Base-by-base conservation (phyloP, 2,797 vertebrate species). In the Setipinna tenuifilis region DNA sequence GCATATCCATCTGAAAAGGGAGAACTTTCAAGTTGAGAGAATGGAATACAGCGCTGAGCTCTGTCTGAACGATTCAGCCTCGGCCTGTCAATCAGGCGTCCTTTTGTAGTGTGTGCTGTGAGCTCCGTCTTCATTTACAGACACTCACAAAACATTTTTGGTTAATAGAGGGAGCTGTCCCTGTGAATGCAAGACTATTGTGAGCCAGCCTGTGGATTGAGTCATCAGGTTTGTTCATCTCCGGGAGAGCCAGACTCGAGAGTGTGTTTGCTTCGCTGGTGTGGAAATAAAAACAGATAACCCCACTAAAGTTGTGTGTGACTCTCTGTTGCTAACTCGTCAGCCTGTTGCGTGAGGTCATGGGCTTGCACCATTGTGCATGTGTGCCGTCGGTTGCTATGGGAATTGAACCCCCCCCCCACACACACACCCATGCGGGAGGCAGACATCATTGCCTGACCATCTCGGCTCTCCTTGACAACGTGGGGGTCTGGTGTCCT, bases 1-100 rank as follows among this genome's bases (percentile, higher is more conserved):
- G 35, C 71, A 78, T 78, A 78, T 78, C 71, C 71, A 78, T 78
- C 71, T 78, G 31, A 78, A 78, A 44, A 44, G 71, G 71, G 31
- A 78, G 71, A 78, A 19, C 71, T 41, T 78, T 41, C 68, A 9
- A 75, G 17, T 19, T 19, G 16, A 41, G 6, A 14, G 31, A 78
- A 14, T 44, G 19, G 19, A 44, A 41, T 44, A 10, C 1, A 78
- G 23, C 12, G 14, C 2, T 3, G 5, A 21, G 65, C 23, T 78
- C 35, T 78, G 19, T 10, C 71, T 59, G 17, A 59, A 21, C 58
- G 6, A 59, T 59, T 19, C 58, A 5, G 50, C 50, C 58, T 9
- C 31, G 0, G 35, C 71, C 71, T 78, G 71, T 78, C 71, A 75
- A 41, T 75, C 71, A 78, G 31, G 17, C 6, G 35, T 31, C 9